Conservation (phyloP, 2,797 vertebrate genomes). For the Vipera latastei region DNA sequence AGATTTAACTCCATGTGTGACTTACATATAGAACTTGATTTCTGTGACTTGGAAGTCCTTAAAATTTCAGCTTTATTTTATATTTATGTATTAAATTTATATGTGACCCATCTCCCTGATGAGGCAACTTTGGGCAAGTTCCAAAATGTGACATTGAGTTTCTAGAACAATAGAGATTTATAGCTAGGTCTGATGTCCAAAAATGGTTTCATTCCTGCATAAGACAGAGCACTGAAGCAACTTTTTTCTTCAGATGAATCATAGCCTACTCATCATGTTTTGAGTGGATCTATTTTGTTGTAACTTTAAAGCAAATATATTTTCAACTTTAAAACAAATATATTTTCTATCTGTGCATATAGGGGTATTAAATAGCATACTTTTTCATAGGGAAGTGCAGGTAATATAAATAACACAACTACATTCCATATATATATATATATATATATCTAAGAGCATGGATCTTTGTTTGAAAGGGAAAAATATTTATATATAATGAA, state of each 20-base stretch:
- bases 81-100: background rate
- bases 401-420: background rate
- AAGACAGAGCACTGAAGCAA: background rate
- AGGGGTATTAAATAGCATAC: background rate
- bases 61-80: background rate
- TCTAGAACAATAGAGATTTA: background rate
- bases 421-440: background rate
- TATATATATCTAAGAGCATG: background rate
- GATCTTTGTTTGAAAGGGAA: background rate
- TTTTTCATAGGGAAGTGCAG: background rate
- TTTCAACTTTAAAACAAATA: background rate
- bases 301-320: background rate
- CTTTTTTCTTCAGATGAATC: background rate
- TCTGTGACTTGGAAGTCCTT: background rate
- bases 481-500: constrained; percentile 1
- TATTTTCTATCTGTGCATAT: background rate
- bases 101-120: background rate
- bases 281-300: background rate
- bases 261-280: background rate
- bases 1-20: background rate
- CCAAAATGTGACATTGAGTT: background rate
- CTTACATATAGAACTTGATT: background rate
- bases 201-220: background rate
- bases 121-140: background rate
- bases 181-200: background rate